phyloP scores from a whole-genome alignment of 2,113 vertebrate species.

The Trinectes maculatus region DNA sequence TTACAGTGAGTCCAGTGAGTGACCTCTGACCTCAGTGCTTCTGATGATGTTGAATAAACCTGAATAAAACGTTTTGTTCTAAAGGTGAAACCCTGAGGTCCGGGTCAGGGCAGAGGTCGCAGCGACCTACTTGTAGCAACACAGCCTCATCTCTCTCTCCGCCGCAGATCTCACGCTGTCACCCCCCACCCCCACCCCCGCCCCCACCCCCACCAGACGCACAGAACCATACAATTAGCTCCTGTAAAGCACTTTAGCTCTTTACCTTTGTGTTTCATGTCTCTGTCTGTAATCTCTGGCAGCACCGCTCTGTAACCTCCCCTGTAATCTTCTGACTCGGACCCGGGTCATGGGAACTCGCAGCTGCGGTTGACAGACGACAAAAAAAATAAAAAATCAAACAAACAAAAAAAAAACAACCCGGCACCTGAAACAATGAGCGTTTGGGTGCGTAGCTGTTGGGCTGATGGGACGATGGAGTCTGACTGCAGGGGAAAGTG shows the following conservation, averaged over 20 bases:
- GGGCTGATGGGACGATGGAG: slow-evolving; percentile 20
- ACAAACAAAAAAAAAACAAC: no score
- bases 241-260: slow-evolving; percentile 6
- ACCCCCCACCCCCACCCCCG: background rate
- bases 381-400: no score
- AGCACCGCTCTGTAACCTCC: slow-evolving; percentile 33
- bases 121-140: slow-evolving; percentile 14
- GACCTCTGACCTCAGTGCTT: no score
- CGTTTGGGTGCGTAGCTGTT: slow-evolving; percentile 42
- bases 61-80: no score
- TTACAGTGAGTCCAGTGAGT: no score
- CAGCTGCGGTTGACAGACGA: no score
- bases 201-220: background rate
- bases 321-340: slow-evolving; percentile 56
- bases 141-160: background rate
- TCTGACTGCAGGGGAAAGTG: slow-evolving; percentile 43
- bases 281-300: slow-evolving; percentile 43
- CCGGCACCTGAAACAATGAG: slow-evolving; percentile 71
- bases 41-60: no score
- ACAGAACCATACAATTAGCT: background rate
- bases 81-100: no score
- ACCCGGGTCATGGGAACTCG: slow-evolving; percentile 71
- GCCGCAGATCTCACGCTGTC: background rate
- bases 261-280: slow-evolving; percentile 29
- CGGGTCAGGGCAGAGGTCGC: background rate